These are phyloP conservation scores for Mythimna lalbum DNA, from an alignment of 2,888 invertebrate species.

Conservation along the genomic window DNA sequence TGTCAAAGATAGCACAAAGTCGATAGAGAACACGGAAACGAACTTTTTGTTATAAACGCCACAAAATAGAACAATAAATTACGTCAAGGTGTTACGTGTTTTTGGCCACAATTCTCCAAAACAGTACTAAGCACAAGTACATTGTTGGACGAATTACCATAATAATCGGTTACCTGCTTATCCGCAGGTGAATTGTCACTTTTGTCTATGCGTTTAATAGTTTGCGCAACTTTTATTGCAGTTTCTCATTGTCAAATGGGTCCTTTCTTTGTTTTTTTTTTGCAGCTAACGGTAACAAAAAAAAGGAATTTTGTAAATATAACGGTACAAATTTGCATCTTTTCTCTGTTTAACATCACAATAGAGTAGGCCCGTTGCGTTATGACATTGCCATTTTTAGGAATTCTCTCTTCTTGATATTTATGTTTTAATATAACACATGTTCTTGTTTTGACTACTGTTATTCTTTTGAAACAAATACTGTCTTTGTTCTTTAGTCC, in stretches of 20 bases:
- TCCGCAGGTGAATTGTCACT: conserved; percentile 85
- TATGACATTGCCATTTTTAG: conserved; percentile 65
- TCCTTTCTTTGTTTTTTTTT: conserved; percentile 83
- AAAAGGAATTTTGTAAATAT: conserved; percentile 83
- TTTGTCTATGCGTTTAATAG: conserved; percentile 79
- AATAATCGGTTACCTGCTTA: conserved; percentile 88
- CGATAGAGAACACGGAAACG: conserved; percentile 89
- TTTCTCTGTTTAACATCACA: conserved; percentile 82
- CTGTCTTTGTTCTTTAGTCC: conserved; percentile 66
- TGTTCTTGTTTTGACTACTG: conserved; percentile 78
- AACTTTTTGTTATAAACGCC: conserved; percentile 86
- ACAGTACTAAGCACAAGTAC: conserved; percentile 79
- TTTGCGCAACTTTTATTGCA: conserved; percentile 81
- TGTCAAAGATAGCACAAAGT: conserved; percentile 84
- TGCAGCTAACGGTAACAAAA: conserved; percentile 79
- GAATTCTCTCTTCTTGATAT: conserved; percentile 64
- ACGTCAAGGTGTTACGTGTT: conserved; percentile 87
- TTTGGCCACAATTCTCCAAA: conserved; percentile 88
- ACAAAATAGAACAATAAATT: conserved; percentile 87
- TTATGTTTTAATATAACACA: conserved; percentile 73
- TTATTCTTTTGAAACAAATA: conserved; percentile 73
- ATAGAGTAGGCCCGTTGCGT: conserved; percentile 76
- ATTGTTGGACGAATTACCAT: conserved; percentile 86
- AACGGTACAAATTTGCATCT: conserved; percentile 86
- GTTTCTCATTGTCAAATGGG: conserved; percentile 74